Conservation (phyloP, 2,113 vertebrate species). For the Mormyrus lacerda region DNA sequence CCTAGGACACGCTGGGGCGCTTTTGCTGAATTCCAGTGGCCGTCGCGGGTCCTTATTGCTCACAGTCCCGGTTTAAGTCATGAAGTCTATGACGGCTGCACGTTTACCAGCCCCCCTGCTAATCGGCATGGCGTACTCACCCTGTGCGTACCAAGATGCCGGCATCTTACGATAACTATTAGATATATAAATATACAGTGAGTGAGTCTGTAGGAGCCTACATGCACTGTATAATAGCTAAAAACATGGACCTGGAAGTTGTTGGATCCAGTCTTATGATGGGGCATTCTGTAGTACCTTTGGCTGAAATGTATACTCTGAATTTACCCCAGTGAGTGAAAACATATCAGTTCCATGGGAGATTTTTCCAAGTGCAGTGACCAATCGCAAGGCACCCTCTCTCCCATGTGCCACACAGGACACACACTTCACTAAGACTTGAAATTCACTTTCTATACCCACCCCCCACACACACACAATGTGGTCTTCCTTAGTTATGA, state of each 20-base stretch:
- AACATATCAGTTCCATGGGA: neutral
- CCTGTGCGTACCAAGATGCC: neutral
- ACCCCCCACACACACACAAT: neutral
- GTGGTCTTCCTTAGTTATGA: neutral
- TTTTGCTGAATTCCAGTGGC: neutral
- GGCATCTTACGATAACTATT: neutral
- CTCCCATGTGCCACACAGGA: neutral
- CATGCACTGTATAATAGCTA: neutral
- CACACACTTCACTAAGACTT: neutral
- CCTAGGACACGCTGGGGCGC: constrained; percentile 4
- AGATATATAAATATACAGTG: neutral
- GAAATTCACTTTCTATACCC: neutral
- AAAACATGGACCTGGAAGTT: neutral
- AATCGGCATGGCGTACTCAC: neutral
- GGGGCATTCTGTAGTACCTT: neutral
- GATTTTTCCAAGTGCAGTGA: neutral
- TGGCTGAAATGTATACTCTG: neutral
- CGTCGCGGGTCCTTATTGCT: neutral
- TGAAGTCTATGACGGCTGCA: neutral
- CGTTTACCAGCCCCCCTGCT: neutral
- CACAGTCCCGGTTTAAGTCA: neutral
- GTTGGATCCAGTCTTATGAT: neutral
- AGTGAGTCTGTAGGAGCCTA: neutral
- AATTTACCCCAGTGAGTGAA: neutral
- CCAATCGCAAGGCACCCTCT: neutral